Evolutionary conservation across 2,797 vertebrate genomes (phyloP).

Genomic region (Dendrocincla tyrannina): DNA sequence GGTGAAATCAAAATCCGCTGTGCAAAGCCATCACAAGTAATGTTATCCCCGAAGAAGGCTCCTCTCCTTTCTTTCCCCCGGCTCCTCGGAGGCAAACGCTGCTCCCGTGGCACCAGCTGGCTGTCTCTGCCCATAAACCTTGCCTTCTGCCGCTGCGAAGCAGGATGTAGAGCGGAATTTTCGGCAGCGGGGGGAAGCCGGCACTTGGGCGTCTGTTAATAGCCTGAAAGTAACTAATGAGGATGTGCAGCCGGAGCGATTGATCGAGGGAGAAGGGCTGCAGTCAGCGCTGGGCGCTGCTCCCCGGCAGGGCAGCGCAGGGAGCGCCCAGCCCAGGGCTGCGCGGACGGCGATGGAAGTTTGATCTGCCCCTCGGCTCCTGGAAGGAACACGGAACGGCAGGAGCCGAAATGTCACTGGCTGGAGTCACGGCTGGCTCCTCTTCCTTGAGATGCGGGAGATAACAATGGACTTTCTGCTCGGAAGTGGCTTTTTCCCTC

Average conservation of each 20-base stretch:
- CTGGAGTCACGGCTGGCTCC: constrained; percentile 57
- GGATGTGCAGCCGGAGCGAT: constrained; percentile 85
- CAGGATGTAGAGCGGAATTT: constrained; percentile 57
- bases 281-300: constrained; percentile 73
- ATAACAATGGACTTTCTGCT: constrained; percentile 76
- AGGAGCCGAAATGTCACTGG: constrained; percentile 72
- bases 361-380: constrained; percentile 66
- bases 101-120: constrained; percentile 64
- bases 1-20: constrained; percentile 30
- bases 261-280: constrained; percentile 87
- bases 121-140: constrained; percentile 53
- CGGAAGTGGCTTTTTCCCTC: constrained; percentile 65
- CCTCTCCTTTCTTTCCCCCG: not conserved
- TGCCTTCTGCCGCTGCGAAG: constrained; percentile 35
- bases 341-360: constrained; percentile 11
- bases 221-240: constrained; percentile 83
- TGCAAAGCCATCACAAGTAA: constrained; percentile 40
- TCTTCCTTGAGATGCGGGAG: constrained; percentile 63
- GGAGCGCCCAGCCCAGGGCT: too few relatives aligned
- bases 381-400: constrained; percentile 49
- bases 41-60: constrained; percentile 39
- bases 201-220: constrained; percentile 76
- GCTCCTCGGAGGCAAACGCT: constrained; percentile 43
- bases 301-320: not conserved
- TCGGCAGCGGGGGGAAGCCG: constrained; percentile 59